phyloP scores from a whole-genome alignment of 2,888 invertebrate genomes.

The Eupelmus urozonus region DNA sequence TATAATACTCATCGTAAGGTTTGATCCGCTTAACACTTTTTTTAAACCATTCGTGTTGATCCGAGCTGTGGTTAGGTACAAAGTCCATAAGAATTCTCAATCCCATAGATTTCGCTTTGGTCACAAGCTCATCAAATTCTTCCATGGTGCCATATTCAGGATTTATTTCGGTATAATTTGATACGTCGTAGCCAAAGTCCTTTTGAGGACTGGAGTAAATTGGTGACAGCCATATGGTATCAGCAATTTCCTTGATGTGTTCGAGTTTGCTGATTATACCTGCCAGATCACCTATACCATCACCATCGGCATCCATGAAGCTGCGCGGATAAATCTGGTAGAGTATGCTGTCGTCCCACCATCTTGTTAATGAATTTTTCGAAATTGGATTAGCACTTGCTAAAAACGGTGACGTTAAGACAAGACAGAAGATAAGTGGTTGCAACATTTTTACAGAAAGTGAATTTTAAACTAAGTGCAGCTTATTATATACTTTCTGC shows the following conservation, averaged over 20 bases:
- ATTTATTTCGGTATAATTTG: slow-evolving; percentile 80
- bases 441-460: too few relatives aligned
- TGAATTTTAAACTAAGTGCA: too few relatives aligned
- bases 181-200: slow-evolving; percentile 84
- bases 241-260: slow-evolving; percentile 81
- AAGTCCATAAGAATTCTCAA: slow-evolving; percentile 77
- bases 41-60: slow-evolving; percentile 89
- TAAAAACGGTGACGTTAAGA: too few relatives aligned
- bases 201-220: slow-evolving; percentile 83
- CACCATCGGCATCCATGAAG: slow-evolving; percentile 88
- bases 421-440: too few relatives aligned
- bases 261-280: slow-evolving; percentile 74
- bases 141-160: slow-evolving; percentile 80
- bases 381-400: background rate
- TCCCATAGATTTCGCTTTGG: slow-evolving; percentile 74
- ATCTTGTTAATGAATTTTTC: slow-evolving; percentile 73
- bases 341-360: slow-evolving; percentile 90
- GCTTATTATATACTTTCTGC: too few relatives aligned
- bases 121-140: slow-evolving; percentile 79
- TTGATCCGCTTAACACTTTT: slow-evolving; percentile 82
- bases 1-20: slow-evolving; percentile 86
- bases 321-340: slow-evolving; percentile 94
- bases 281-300: slow-evolving; percentile 65
- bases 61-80: slow-evolving; percentile 84
- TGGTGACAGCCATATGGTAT: slow-evolving; percentile 85